Evolutionary conservation across 2,113 vertebrate genomes (phyloP), one percentile per base, ranked within the genome.

Genomic region (Carassius gibelio): DNA sequence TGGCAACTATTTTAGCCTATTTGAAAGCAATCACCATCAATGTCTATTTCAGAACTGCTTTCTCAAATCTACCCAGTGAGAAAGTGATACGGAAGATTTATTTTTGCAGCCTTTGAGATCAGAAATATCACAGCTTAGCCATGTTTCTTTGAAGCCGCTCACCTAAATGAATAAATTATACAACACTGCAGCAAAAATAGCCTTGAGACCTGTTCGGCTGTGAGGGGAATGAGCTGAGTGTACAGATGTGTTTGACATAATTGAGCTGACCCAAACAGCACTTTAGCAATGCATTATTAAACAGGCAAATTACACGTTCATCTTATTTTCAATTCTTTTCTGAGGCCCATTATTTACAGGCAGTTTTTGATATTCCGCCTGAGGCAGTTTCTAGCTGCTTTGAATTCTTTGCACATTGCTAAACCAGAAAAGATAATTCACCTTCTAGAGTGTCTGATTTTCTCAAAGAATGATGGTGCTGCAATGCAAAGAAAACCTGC

Each of bases 231-330:
- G 82, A 79, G 74, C 38, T 86, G 78, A 62, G 85, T 83, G 80
- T 81, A 88, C 72, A 85, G 86, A 92, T 83, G 86, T 83, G 75
- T 77, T 87, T 71, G 82, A 83, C 83, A 87, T 87, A 90, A 62
- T 87, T 85, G 77, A 83, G 79, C 82, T 79, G 89, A 74, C 82
- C 75, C 80, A 82, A 89, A 88, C 89, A 88, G 75, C 87, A 89
- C 84, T 90, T 87, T 88, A 90, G 38, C 72, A 76, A 92, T 93
- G 82, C 86, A 93, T 92, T 93, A 93, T 93, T 94, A 89, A 94
- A 86, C 89, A 91, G 90, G 90, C 84, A 81, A 89, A 88, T 88
- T 80, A 74, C 82, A 81, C 88, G 84, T 84, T 85, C 80, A 0
- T 88, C 90, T 92, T 75, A 90, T 91, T 90, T 86, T 89, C 84